A percentile compares a stretch with the other conserved stretches of the same genome.
These are phyloP conservation scores for Proteles cristata DNA, from an alignment of 2,113 vertebrate genomes.

Conservation along the genomic window DNA sequence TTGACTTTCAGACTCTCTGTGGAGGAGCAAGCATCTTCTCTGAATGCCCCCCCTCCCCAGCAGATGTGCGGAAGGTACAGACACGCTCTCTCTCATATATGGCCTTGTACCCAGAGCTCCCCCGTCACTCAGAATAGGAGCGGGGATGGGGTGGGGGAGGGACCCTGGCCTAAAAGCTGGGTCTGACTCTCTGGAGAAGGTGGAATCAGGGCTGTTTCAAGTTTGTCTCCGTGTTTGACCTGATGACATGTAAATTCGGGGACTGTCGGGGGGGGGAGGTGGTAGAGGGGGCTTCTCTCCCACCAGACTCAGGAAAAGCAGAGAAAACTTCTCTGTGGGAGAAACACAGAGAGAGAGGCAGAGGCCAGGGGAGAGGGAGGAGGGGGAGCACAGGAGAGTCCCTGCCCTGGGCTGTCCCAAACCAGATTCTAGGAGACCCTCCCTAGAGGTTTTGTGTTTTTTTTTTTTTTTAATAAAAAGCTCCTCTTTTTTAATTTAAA, in stretches of 20 bases:
- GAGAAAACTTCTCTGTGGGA: neutral
- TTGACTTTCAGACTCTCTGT: neutral
- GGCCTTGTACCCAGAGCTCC: neutral
- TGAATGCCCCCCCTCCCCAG: neutral
- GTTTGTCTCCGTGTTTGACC: neutral
- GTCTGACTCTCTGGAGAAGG: neutral
- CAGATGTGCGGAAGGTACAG: neutral
- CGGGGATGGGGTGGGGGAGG: too few species aligned
- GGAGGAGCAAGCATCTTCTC: neutral
- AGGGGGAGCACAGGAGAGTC: too few species aligned
- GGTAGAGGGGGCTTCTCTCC: neutral
- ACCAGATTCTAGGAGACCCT: neutral
- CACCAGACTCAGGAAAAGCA: neutral
- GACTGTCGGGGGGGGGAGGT: rapidly evolving
- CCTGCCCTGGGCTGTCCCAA: neutral
- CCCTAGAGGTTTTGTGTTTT: too few species aligned
- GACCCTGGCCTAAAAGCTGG: neutral
- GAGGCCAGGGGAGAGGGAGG: neutral
- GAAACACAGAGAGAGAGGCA: rapidly evolving
- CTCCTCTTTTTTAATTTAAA: neutral
- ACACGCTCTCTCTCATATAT: neutral
- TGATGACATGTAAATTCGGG: neutral
- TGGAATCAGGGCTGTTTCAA: neutral
- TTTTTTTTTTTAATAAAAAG: too few species aligned
- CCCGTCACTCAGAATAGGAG: neutral